These are phyloP conservation scores for Parotocinclus haroldoi DNA, from an alignment of 2,797 vertebrate species.

Conservation along the genomic window DNA sequence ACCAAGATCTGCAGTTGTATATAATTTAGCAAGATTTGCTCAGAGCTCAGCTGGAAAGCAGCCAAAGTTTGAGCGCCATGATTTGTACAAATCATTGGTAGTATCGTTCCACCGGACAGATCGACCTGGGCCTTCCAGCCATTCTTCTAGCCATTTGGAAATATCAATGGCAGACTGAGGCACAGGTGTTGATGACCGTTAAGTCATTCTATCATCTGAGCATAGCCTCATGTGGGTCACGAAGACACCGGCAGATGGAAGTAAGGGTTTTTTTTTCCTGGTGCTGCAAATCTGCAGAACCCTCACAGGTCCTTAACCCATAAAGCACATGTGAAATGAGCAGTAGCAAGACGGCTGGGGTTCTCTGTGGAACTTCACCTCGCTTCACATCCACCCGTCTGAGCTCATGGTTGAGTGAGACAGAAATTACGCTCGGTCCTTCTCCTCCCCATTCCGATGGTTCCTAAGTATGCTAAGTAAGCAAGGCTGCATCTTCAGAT, in stretches of 20 bases:
- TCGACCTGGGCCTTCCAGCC: constrained; percentile 4
- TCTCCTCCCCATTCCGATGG: too few relatives aligned
- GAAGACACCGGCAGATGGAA: not conserved
- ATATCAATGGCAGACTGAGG: constrained; percentile 21
- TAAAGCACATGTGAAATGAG: constrained; percentile 40
- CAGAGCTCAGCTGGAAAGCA: constrained; percentile 15
- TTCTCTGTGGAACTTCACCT: constrained; percentile 33
- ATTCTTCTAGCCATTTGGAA: constrained; percentile 17
- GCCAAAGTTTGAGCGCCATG: constrained; percentile 20
- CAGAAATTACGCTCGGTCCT: constrained; percentile 39
- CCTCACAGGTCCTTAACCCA: constrained; percentile 15
- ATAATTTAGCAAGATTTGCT: constrained; percentile 12
- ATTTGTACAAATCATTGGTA: constrained; percentile 37
- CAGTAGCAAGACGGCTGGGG: constrained; percentile 28
- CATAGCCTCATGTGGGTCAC: not conserved
- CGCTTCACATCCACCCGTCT: constrained; percentile 20
- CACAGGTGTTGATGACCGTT: constrained; percentile 30
- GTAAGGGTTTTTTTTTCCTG: constrained; percentile 3
- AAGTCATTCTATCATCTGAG: constrained; percentile 9
- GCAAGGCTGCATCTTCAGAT: too few relatives aligned
- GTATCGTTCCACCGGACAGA: constrained; percentile 22
- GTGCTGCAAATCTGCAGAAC: constrained; percentile 1
- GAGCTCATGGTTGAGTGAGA: constrained; percentile 16
- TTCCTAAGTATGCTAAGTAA: too few relatives aligned
- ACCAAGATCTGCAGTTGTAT: constrained; percentile 3